Evolutionary conservation across 2,888 invertebrate genomes (phyloP).

Genomic region (Alviniconcha strummeri): DNA sequence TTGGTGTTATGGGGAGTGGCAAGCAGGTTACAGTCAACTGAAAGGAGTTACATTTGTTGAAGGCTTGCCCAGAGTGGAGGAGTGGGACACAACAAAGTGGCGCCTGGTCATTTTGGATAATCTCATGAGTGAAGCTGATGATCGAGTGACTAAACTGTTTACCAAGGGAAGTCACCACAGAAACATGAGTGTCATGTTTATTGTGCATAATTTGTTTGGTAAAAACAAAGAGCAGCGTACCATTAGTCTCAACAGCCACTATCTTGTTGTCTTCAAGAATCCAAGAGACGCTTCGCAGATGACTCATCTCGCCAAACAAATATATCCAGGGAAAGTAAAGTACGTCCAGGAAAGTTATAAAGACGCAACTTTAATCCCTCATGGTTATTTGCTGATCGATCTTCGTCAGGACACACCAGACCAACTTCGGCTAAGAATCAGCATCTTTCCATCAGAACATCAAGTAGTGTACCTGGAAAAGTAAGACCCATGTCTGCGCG

Average conservation of each 20-base stretch:
- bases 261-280: slow-evolving; percentile 4
- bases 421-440: slow-evolving; percentile 24
- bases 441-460: slow-evolving; percentile 24
- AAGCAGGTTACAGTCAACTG: background rate
- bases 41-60: slow-evolving; percentile 11
- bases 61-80: slow-evolving; percentile 9
- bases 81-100: background rate
- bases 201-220: slow-evolving; percentile 28
- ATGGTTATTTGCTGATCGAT: slow-evolving; percentile 33
- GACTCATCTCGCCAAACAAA: background rate
- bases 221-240: background rate
- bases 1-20: slow-evolving; percentile 29
- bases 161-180: slow-evolving; percentile 29
- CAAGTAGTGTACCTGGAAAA: slow-evolving; percentile 26
- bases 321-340: background rate
- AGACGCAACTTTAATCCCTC: slow-evolving; percentile 19
- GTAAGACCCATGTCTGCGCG: background rate
- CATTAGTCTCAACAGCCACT: slow-evolving; percentile 16
- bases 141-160: slow-evolving; percentile 19
- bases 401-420: slow-evolving; percentile 25
- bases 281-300: slow-evolving; percentile 19
- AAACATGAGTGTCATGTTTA: slow-evolving; percentile 18
- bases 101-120: slow-evolving; percentile 25
- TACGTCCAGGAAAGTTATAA: background rate
- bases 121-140: slow-evolving; percentile 20